phyloP scores from a whole-genome alignment of 2,888 invertebrate species.

The Drosophila mulleri region DNA sequence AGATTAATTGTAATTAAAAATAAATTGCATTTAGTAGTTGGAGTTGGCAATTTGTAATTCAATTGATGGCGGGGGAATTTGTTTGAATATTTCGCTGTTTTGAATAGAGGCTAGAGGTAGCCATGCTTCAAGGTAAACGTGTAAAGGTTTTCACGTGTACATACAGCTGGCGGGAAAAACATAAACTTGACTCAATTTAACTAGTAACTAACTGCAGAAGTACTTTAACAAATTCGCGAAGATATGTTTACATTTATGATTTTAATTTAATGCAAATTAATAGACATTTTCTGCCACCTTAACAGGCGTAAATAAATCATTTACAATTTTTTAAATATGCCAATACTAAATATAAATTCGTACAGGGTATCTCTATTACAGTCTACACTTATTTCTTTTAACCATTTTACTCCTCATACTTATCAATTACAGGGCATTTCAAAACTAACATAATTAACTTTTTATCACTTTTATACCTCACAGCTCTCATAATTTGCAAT shows the following conservation, averaged over 20 bases:
- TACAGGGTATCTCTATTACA: not conserved
- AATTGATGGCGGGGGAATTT: conserved; percentile 6
- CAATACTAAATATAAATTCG: not conserved
- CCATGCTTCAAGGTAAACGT: conserved; percentile 53
- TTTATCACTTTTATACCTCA: conserved; percentile 17
- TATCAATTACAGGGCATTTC: not conserved
- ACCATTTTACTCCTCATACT: too few relatives aligned
- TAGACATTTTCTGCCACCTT: too few relatives aligned
- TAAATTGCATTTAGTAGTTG: conserved; percentile 2
- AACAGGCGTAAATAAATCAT: too few relatives aligned
- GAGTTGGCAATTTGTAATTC: conserved; percentile 23
- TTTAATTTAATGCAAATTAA: too few relatives aligned
- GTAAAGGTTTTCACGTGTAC: conserved; percentile 42
- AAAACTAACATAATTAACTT: not conserved
- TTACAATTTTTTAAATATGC: too few relatives aligned
- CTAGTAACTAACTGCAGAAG: not conserved
- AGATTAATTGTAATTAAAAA: conserved; percentile 7
- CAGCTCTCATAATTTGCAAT: conserved; percentile 35
- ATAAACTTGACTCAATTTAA: conserved; percentile 8
- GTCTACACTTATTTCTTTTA: not conserved
- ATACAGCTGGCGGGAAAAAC: conserved; percentile 18
- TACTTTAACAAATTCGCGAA: too few relatives aligned
- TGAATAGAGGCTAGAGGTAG: conserved; percentile 8
- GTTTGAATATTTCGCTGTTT: not conserved
- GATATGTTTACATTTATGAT: too few relatives aligned